Conservation (phyloP, 2,113 vertebrate species). For the Ameiurus melas region DNA sequence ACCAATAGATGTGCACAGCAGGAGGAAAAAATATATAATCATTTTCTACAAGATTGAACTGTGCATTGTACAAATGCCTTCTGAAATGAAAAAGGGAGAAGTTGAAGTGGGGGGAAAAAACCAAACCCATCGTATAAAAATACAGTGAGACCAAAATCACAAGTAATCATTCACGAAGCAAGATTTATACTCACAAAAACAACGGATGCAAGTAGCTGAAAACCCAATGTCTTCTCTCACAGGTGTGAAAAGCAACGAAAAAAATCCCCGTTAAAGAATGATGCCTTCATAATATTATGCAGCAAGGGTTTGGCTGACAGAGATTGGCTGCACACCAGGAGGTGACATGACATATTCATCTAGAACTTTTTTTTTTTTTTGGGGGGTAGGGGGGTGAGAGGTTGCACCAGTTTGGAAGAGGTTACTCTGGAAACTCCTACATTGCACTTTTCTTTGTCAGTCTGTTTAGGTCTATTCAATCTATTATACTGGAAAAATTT, state of each 20-base stretch:
- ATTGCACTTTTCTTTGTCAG: neutral
- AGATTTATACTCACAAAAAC: neutral
- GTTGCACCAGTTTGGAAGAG: neutral
- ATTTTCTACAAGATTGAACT: constrained; percentile 8
- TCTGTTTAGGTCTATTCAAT: neutral
- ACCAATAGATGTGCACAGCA: neutral
- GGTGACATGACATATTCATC: neutral
- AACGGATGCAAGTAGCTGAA: neutral
- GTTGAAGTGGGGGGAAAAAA: neutral
- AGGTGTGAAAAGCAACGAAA: neutral
- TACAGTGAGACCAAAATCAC: neutral
- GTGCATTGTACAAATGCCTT: neutral
- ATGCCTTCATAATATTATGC: neutral
- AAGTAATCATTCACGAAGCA: neutral
- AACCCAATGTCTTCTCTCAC: neutral
- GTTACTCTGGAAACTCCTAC: neutral
- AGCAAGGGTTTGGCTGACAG: constrained; percentile 8
- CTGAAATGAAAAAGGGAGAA: neutral
- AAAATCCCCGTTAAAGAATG: neutral
- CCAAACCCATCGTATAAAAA: neutral
- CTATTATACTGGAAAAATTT: neutral
- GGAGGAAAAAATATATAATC: constrained; percentile 10
- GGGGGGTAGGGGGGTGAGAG: too few species aligned
- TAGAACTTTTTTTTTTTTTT: neutral
- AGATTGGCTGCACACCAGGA: neutral